Evolutionary conservation across 1,140 invertebrate species (phyloP).

Genomic region (Pseudomyrmex cubaensis): DNA sequence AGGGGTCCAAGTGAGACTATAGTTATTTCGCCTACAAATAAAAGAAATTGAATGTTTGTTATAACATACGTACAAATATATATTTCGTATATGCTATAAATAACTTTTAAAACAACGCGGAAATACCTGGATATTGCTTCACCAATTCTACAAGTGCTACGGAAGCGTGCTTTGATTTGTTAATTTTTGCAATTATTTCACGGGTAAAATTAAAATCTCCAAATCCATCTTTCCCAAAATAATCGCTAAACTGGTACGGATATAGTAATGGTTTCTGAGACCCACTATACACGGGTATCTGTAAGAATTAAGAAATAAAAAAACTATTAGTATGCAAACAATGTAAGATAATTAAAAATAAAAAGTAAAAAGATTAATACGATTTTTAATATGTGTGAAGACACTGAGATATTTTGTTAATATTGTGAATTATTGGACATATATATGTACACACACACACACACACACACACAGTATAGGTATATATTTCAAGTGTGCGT

Average conservation of each 20-base stretch:
- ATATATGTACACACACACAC: too few species aligned
- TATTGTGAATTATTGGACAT: too few species aligned
- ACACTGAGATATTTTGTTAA: background rate
- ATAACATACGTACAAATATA: background rate
- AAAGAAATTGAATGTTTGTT: constrained; percentile 5
- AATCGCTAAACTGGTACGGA: constrained; percentile 69
- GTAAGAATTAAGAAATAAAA: constrained; percentile 10
- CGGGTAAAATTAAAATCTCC: constrained; percentile 83
- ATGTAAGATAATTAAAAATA: background rate
- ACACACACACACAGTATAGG: too few species aligned
- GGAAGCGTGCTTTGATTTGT: constrained; percentile 82
- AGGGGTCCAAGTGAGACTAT: constrained; percentile 87
- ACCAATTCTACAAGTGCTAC: constrained; percentile 80
- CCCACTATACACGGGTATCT: constrained; percentile 86
- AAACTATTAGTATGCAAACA: background rate
- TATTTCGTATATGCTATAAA: constrained; percentile 23
- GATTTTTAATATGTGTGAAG: background rate
- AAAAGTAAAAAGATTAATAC: too few species aligned
- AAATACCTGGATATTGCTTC: constrained; percentile 82
- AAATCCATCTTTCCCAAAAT: constrained; percentile 85
- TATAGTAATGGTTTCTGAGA: constrained; percentile 78
- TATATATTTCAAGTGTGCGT: background rate
- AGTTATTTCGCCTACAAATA: constrained; percentile 79
- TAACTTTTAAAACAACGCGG: constrained; percentile 1
- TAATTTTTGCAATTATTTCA: constrained; percentile 71